Evolutionary conservation across 2,888 invertebrate species (phyloP).

Genomic region (Neocrepidodera transversa): DNA sequence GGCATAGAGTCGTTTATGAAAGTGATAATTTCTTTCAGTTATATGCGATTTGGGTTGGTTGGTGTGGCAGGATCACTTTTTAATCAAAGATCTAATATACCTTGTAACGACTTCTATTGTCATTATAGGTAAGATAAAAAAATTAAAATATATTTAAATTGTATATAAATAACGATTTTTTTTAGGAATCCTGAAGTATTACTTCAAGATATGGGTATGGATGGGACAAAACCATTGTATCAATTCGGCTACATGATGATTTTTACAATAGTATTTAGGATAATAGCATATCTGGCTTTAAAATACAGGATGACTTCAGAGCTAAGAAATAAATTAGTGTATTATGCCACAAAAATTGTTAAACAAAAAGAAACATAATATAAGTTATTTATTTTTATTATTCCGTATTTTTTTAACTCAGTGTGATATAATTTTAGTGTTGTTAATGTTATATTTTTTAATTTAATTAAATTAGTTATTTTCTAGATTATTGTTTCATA

Average conservation of each 20-base stretch:
- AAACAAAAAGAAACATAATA: slow-evolving; percentile 60
- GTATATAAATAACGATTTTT: background rate
- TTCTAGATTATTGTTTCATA: no score
- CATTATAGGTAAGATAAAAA: slow-evolving; percentile 61
- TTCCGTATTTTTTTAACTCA: no score
- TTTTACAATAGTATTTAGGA: slow-evolving; percentile 63
- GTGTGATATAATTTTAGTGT: no score
- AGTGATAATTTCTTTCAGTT: slow-evolving; percentile 66
- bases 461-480: no score
- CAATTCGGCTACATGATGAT: slow-evolving; percentile 67
- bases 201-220: slow-evolving; percentile 71
- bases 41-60: slow-evolving; percentile 73
- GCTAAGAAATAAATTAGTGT: slow-evolving; percentile 65
- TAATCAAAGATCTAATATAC: slow-evolving; percentile 65
- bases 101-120: slow-evolving; percentile 69
- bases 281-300: slow-evolving; percentile 66
- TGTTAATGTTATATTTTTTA: no score
- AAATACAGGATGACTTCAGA: slow-evolving; percentile 66
- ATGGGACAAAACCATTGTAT: slow-evolving; percentile 55
- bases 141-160: background rate
- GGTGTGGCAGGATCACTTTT: slow-evolving; percentile 67
- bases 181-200: slow-evolving; percentile 52
- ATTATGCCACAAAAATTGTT: slow-evolving; percentile 64
- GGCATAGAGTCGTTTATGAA: slow-evolving; percentile 65
- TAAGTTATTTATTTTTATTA: no score